Percentiles rank a stretch among this genome's conserved stretches.
These are phyloP conservation scores for Drosophila anceps DNA, from an alignment of 2,888 invertebrate species.

Conservation along the genomic window DNA sequence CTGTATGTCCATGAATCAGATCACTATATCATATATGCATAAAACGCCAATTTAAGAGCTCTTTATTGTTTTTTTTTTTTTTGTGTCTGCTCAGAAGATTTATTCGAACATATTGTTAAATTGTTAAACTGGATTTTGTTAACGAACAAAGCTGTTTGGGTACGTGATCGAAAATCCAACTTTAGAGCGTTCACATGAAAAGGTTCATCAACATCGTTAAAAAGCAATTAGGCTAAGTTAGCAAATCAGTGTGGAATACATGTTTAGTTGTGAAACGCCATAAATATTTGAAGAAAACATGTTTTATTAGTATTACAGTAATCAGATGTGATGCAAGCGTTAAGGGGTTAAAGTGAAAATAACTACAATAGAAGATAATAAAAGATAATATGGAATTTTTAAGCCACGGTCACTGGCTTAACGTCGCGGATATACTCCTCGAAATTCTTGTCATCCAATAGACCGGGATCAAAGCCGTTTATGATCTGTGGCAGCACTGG, in stretches of 20 bases:
- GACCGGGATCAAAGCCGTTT: conserved; percentile 85
- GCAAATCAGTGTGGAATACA: background rate
- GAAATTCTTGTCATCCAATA: conserved; percentile 81
- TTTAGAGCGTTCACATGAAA: background rate
- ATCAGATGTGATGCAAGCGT: conserved; percentile 18
- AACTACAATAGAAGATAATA: conserved; percentile 4
- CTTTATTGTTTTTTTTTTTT: no score
- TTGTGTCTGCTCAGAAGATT: background rate
- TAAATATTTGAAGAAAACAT: conserved; percentile 11
- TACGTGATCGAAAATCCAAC: conserved; percentile 10
- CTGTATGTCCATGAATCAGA: no score
- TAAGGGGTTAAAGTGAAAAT: conserved; percentile 15
- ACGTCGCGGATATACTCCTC: conserved; percentile 78
- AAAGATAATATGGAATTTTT: conserved; percentile 15
- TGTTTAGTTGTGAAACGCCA: background rate
- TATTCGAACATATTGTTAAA: background rate
- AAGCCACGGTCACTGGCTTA: conserved; percentile 62
- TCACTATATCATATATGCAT: no score
- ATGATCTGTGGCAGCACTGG: conserved; percentile 88
- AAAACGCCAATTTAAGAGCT: background rate
- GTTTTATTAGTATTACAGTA: conserved; percentile 11
- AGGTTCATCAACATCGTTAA: background rate
- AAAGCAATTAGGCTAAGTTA: conserved; percentile 9
- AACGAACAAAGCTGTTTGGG: background rate
- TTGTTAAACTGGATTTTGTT: conserved; percentile 16